These are phyloP conservation scores for Campoletis raptor DNA, from an alignment of 2,888 invertebrate species.

Conservation along the genomic window DNA sequence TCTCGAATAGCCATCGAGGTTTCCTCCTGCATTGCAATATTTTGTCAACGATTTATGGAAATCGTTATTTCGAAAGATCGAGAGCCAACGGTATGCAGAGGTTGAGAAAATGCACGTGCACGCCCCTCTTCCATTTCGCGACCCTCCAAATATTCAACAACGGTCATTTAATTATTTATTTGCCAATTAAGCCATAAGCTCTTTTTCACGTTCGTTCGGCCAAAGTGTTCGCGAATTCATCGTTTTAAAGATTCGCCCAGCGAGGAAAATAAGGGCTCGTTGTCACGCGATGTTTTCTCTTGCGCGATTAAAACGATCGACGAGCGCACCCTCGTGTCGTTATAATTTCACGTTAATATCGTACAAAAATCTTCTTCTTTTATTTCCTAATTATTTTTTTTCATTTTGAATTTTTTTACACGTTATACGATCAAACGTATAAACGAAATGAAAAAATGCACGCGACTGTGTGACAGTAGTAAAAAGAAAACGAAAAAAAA, in stretches of 20 bases:
- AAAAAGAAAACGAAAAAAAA: neutral
- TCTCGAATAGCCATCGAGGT: conserved; percentile 21
- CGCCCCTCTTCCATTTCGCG: conserved; percentile 7
- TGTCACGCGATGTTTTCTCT: conserved; percentile 22
- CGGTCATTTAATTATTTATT: conserved; percentile 56
- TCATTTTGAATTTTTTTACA: no score
- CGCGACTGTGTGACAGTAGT: neutral
- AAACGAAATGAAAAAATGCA: conserved; percentile 8
- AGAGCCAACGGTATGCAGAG: neutral
- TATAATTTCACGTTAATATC: conserved; percentile 43
- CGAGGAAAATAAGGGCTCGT: conserved; percentile 8
- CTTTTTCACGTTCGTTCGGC: conserved; percentile 14
- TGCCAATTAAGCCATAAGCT: conserved; percentile 59
- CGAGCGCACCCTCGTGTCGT: neutral
- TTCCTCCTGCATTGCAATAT: conserved; percentile 41
- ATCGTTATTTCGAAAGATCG: conserved; percentile 46
- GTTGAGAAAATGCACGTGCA: neutral
- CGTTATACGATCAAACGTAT: conserved; percentile 24
- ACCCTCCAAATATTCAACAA: conserved; percentile 36
- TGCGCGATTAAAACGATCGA: neutral
- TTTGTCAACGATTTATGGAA: conserved; percentile 57
- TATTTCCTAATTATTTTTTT: no score
- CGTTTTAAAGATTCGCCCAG: neutral
- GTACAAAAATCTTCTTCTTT: conserved; percentile 1
- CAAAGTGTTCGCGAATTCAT: neutral